phyloP scores from a whole-genome alignment of 2,113 vertebrate species.

The Prochilodus magdalenae region DNA sequence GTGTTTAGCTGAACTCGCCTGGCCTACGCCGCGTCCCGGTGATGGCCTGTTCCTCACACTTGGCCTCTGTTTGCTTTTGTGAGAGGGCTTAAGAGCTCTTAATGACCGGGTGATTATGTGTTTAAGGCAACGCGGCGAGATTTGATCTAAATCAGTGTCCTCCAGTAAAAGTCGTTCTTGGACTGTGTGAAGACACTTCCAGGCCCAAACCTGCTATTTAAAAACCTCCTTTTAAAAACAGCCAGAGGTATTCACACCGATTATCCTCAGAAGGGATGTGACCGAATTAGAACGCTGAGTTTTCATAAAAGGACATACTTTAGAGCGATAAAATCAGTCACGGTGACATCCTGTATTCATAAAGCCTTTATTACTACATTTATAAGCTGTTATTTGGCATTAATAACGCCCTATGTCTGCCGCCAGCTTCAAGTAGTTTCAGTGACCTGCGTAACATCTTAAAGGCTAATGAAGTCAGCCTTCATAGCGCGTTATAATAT shows the following conservation, averaged over 20 bases:
- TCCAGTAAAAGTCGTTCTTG: constrained; percentile 29
- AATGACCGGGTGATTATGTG: constrained; percentile 47
- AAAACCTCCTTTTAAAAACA: constrained; percentile 11
- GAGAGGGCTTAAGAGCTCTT: constrained; percentile 45
- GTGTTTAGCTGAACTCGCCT: constrained; percentile 36
- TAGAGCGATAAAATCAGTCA: too few relatives aligned
- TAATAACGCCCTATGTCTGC: too few relatives aligned
- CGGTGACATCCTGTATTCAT: too few relatives aligned
- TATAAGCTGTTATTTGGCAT: too few relatives aligned
- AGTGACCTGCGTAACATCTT: too few relatives aligned
- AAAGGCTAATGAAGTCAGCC: too few relatives aligned
- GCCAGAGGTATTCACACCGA: not conserved
- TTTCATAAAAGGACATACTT: too few relatives aligned
- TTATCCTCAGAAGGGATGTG: not conserved
- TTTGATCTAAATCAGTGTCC: constrained; percentile 50
- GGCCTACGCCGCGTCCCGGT: constrained; percentile 32
- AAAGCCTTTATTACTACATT: too few relatives aligned
- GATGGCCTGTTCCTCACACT: constrained; percentile 39
- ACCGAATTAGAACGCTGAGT: too few relatives aligned
- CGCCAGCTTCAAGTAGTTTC: too few relatives aligned
- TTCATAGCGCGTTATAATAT: too few relatives aligned
- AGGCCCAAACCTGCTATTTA: constrained; percentile 24
- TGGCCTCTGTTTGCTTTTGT: constrained; percentile 48
- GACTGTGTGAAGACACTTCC: constrained; percentile 7
- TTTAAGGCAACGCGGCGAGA: constrained; percentile 46